A percentile compares a stretch with the other conserved stretches of the same genome.
These are phyloP conservation scores for Astropecten irregularis DNA, from an alignment of 53 echinoderm and acorn worm species.

Conservation along the genomic window DNA sequence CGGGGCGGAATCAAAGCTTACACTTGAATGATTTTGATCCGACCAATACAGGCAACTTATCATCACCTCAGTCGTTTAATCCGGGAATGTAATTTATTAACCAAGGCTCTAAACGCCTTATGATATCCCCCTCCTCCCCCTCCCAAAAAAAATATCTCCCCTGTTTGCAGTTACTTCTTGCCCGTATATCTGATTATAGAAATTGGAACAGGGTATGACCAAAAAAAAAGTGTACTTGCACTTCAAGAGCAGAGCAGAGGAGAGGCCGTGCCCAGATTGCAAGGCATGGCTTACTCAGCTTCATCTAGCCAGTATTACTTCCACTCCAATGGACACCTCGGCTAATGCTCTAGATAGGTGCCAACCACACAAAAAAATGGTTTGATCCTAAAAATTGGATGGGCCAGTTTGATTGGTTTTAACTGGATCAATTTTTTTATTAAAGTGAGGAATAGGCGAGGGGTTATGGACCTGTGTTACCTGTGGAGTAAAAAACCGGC, in stretches of 20 bases:
- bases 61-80: conserved; percentile 28
- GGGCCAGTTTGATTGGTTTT: conserved; percentile 5
- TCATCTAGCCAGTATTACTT: conserved; percentile 5
- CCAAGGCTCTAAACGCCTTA: conserved; percentile 6
- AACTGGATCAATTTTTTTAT: background rate
- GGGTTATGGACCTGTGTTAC: no score
- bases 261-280: no score
- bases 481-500: no score
- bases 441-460: background rate
- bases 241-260: background rate
- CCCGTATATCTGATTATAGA: conserved; percentile 18
- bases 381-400: background rate
- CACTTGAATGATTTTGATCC: conserved; percentile 27
- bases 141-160: no score
- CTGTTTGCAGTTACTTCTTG: background rate
- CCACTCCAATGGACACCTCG: conserved; percentile 12
- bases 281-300: no score
- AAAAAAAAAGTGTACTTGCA: conserved; percentile 24
- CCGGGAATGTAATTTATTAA: conserved; percentile 42
- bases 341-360: conserved; percentile 23
- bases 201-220: conserved; percentile 36
- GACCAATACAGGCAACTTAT: conserved; percentile 7
- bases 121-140: background rate
- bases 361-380: no score
- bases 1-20: background rate